Evolutionary conservation across 92 coral and sea anemone species (phyloP), one percentile per base, ranked within the genome.

Genomic region (Phymanthus crucifer): DNA sequence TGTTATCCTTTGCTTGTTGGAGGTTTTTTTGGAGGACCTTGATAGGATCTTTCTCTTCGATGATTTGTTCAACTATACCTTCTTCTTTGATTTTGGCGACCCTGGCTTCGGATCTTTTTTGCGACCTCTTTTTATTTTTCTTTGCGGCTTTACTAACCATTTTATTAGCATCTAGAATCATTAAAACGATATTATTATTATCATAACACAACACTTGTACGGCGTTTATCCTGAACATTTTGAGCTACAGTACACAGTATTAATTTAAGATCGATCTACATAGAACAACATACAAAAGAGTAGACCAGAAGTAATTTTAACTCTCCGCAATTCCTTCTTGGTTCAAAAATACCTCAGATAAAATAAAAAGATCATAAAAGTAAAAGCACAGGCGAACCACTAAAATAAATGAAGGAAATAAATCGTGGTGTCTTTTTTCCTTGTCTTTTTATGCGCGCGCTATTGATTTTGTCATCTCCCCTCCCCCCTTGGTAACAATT

Each of bases 81-180:
- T 87, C 92, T 64, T 89, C 88, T 76, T 93, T 93, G 24, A 87
- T 69, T 76, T 85, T 88, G 35, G 90, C 87, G 52, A 89, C 80
- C 70, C 94, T 85, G 8, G 89, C 88, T 43, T 87, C 75, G 3
- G 78, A 31, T 54, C 97, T 70, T 40, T 90, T 93, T 47, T 87
- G 92, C 26, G 97, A 82, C 64, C 94, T 86, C 83, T 83, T 90
- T 75, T 90, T 83, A 76, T 93, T 90, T 72, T 90, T 93, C 85
- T 79, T 78, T 12, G 87, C 77, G 47, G 92, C 76, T 71, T 90
- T 93, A 32, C 86, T 56, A 31, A 19, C 32, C 14, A 9, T 14
- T 26, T 56, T 79, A 33, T 27, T 50, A 32, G 57, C 50, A 65
- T 74, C 80, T 76, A 47, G 29, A 34, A 11, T 45, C 10, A 45